Conservation (phyloP, 2,113 vertebrate species). For the Platycercus adscitus region DNA sequence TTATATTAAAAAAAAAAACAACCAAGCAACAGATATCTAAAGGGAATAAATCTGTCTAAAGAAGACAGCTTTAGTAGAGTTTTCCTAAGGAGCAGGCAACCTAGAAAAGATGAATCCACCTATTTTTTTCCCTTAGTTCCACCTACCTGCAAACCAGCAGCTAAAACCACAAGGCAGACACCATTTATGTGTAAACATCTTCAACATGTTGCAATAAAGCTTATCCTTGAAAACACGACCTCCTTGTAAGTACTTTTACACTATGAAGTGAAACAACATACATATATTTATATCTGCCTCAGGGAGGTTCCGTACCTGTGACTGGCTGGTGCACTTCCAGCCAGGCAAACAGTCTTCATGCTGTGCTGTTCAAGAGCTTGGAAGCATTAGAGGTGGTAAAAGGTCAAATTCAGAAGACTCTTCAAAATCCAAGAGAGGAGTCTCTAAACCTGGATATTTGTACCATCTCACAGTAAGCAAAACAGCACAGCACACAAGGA, state of each 20-base stretch:
- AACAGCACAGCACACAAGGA: background rate
- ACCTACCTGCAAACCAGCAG: background rate
- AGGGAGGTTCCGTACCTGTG: background rate
- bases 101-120: background rate
- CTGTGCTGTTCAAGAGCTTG: background rate
- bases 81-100: background rate
- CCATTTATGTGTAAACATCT: accelerated
- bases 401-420: background rate
- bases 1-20: background rate
- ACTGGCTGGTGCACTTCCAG: background rate
- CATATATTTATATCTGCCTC: background rate
- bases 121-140: background rate
- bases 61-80: background rate
- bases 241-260: background rate
- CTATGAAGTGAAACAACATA: background rate
- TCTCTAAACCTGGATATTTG: background rate
- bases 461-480: background rate
- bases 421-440: background rate
- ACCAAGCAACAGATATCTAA: background rate
- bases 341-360: background rate
- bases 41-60: background rate
- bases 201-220: background rate
- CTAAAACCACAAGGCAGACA: background rate
- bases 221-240: background rate
- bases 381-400: background rate